Percentiles rank a stretch among this genome's conserved stretches.
Conservation (phyloP, 2,113 vertebrate genomes). For the Anarrhichthys ocellatus region DNA sequence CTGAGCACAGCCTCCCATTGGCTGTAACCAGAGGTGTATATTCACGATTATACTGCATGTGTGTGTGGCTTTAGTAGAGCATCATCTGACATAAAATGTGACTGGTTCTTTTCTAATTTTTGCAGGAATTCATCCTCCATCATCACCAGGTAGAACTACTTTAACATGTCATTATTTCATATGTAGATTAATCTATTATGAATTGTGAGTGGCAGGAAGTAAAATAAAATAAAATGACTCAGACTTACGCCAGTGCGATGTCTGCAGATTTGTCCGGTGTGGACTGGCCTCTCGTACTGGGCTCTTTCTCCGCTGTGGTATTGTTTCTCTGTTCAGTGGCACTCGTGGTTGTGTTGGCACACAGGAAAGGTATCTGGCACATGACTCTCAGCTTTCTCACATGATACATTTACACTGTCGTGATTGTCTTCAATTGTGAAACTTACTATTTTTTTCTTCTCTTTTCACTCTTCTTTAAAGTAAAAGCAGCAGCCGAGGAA, state of each 20-base stretch:
- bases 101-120: conserved; percentile 27
- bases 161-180: neutral
- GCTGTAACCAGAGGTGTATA: conserved; percentile 59
- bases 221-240: neutral
- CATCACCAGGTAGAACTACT: conserved; percentile 51
- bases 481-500: conserved; percentile 65
- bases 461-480: conserved; percentile 44
- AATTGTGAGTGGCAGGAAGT: neutral
- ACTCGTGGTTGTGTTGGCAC: conserved; percentile 50
- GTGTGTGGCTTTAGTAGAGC: neutral
- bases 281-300: conserved; percentile 80
- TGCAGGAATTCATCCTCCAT: conserved; percentile 37
- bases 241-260: conserved; percentile 9
- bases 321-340: conserved; percentile 72
- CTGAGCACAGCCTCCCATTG: conserved; percentile 70
- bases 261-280: conserved; percentile 38
- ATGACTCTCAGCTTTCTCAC: neutral
- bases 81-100: neutral
- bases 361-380: conserved; percentile 68
- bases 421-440: conserved; percentile 8
- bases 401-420: neutral
- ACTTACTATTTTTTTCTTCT: neutral
- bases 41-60: neutral
- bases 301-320: conserved; percentile 72
- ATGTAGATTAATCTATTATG: neutral